phyloP scores from a whole-genome alignment of 2,888 invertebrate species.

The Idaea straminata region DNA sequence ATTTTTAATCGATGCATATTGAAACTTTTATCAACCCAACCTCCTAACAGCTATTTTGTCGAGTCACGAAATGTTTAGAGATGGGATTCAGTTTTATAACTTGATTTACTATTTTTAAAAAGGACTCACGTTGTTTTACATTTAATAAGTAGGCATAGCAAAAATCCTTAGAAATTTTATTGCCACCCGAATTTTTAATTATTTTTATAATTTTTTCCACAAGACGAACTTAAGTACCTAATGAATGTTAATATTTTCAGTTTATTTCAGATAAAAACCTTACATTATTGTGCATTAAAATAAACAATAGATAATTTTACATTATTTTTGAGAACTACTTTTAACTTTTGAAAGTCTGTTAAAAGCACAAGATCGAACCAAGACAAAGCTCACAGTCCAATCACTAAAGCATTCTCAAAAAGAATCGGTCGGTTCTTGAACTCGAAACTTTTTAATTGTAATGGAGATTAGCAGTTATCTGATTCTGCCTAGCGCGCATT shows the following conservation, averaged over 20 bases:
- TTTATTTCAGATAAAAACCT: no score
- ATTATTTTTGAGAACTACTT: no score
- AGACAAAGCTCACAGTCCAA: neutral
- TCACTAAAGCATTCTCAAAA: slow-evolving; percentile 32
- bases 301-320: no score
- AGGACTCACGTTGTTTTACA: neutral
- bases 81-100: neutral
- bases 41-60: slow-evolving; percentile 3
- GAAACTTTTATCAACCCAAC: slow-evolving; percentile 3
- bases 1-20: neutral
- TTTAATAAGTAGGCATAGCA: no score
- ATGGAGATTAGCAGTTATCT: slow-evolving; percentile 75
- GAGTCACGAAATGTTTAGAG: slow-evolving; percentile 4
- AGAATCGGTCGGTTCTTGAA: slow-evolving; percentile 50
- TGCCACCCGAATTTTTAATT: no score
- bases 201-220: no score
- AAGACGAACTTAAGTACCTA: no score
- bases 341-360: neutral
- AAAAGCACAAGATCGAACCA: neutral
- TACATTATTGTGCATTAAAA: no score
- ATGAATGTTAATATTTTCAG: no score
- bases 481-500: slow-evolving; percentile 68
- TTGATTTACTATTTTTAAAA: neutral
- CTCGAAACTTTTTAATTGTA: slow-evolving; percentile 75
- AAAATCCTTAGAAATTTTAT: no score